Percentiles rank a stretch among this genome's conserved stretches.
Evolutionary conservation across 2,113 vertebrate species (phyloP).

Genomic region (Muscicapa adusta): DNA sequence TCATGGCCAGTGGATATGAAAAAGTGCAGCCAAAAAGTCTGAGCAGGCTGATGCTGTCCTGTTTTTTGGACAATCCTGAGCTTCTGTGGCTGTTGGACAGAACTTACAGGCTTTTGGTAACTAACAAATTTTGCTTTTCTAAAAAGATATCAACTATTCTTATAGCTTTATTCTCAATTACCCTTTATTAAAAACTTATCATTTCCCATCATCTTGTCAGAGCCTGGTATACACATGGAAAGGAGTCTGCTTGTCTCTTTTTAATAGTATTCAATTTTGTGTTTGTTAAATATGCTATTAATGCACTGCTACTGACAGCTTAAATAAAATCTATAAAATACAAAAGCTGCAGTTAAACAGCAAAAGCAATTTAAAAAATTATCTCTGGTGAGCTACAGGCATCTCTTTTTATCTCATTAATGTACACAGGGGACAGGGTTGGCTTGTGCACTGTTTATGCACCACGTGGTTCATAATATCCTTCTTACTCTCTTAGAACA

Average conservation of each 20-base stretch:
- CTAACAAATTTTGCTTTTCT: not conserved
- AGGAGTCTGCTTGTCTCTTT: not conserved
- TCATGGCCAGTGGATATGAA: not conserved
- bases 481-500: not conserved
- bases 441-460: not conserved
- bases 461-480: not conserved
- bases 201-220: not conserved
- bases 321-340: not conserved
- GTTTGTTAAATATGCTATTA: not conserved
- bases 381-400: not conserved
- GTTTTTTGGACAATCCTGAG: not conserved
- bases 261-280: not conserved
- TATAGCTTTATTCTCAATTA: not conserved
- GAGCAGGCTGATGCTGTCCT: not conserved
- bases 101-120: not conserved
- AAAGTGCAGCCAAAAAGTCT: not conserved
- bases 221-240: not conserved
- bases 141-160: not conserved
- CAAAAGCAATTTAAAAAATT: not conserved
- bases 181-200: constrained; percentile 15
- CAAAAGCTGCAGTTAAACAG: not conserved
- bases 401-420: not conserved
- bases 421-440: not conserved
- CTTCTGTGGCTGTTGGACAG: not conserved
- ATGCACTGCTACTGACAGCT: not conserved